Evolutionary conservation across 2,888 invertebrate species (phyloP), one percentile per base, ranked within the genome.

Genomic region (Nesidiocoris tenuis): DNA sequence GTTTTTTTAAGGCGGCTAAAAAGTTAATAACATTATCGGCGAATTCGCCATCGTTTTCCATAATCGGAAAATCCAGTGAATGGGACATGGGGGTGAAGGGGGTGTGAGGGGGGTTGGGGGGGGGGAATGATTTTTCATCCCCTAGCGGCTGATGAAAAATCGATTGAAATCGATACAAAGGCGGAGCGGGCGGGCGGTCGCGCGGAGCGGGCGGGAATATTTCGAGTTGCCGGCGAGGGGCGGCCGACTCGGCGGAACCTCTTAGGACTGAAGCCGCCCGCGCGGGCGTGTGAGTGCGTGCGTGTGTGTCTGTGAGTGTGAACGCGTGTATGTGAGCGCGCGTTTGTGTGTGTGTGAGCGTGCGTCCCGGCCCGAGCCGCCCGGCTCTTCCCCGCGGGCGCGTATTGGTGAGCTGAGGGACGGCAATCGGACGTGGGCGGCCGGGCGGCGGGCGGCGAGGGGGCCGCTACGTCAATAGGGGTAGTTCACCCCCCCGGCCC

Each of bases 131-230:
- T 67, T 67, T 54, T 67, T 67, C 19, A 67, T 39, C 39, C 39
- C 19, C 54, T 55, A 22, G 55, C 55, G 56, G 56, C 17, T 67
- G 56, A 54, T 67, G 67, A 67, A 67, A 67, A 67, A 67, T 67
- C 67, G 21, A 67, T 67, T 19, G 56, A 22, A 55, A 67, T 67
- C 67, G 55, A 67, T 67, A 67, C 54, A 55, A 39, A 39, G 39
- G 39, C 3, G 39, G 12, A 39, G 39, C 12, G 39, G 39, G 39
- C n/a, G n/a, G n/a, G n/a, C n/a, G n/a, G 39, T 39, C 5, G 12
- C 3, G 39, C 12, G 3, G 39, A 7, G 3, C 5, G 39, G 39
- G 39, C 12, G 5, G 12, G 39, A 39, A 39, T 39, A 39, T 39
- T 39, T 12, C 39, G 39, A 39, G 39, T 39, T 39, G 39, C 3